Evolutionary conservation across 2,113 vertebrate species (phyloP).

Genomic region (Empidonax alnorum): DNA sequence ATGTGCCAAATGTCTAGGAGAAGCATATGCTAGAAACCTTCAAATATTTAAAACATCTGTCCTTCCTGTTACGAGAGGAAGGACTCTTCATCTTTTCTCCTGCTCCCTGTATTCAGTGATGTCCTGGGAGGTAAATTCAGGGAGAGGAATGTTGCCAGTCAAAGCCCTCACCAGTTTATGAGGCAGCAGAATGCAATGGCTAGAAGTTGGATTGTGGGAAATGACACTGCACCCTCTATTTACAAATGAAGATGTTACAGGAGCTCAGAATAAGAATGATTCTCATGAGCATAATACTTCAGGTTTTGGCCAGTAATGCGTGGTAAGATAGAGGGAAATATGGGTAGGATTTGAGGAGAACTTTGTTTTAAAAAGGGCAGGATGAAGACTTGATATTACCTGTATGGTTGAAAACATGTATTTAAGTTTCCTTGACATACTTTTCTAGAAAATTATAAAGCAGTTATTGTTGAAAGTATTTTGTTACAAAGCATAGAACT

Average conservation of each 20-base stretch:
- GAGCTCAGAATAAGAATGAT: background rate
- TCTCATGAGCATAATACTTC: background rate
- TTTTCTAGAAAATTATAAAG: background rate
- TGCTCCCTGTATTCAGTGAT: background rate
- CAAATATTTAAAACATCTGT: background rate
- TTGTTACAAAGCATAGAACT: background rate
- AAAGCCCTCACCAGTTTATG: background rate
- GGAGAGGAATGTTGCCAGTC: background rate
- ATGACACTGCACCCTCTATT: background rate
- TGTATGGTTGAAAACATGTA: background rate
- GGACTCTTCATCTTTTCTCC: background rate
- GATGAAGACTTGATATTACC: background rate
- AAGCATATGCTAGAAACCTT: background rate
- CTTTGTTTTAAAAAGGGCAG: background rate
- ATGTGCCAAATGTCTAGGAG: background rate
- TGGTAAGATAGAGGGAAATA: background rate
- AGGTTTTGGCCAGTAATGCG: background rate
- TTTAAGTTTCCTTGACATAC: background rate
- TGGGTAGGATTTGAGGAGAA: background rate
- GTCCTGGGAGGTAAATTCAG: background rate
- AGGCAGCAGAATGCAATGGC: conserved; percentile 1
- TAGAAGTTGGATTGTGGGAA: background rate
- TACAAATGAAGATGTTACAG: background rate
- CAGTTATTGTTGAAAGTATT: background rate
- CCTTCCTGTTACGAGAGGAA: background rate